Conservation (phyloP, 2,888 invertebrate genomes). For the Thyatira batis region DNA sequence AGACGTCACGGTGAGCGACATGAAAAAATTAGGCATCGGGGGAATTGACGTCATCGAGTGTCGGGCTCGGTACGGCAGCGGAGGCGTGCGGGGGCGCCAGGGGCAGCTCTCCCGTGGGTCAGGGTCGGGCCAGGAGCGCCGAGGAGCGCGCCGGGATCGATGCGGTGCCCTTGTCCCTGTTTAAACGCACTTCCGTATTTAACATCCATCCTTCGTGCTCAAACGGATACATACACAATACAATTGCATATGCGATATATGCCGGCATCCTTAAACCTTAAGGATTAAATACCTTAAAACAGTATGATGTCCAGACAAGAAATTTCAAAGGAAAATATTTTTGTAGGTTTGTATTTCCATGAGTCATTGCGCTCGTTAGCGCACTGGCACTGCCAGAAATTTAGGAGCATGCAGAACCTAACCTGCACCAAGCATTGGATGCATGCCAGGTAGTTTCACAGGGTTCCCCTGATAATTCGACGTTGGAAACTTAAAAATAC, state of each 20-base stretch:
- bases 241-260: neutral
- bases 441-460: slow-evolving; percentile 26
- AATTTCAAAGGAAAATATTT: slow-evolving; percentile 8
- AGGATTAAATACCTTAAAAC: too few relatives aligned
- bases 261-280: neutral
- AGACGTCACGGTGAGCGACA: neutral
- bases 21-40: neutral
- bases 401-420: slow-evolving; percentile 34
- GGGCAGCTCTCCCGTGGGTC: slow-evolving; percentile 47
- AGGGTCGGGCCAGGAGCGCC: slow-evolving; percentile 58
- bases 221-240: neutral
- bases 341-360: slow-evolving; percentile 12
- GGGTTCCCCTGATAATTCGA: neutral
- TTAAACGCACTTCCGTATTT: slow-evolving; percentile 28
- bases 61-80: slow-evolving; percentile 17
- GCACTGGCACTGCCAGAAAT: slow-evolving; percentile 32
- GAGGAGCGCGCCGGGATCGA: slow-evolving; percentile 47
- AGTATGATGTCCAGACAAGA: neutral
- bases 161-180: slow-evolving; percentile 57
- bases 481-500: neutral
- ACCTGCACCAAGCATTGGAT: slow-evolving; percentile 39
- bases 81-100: neutral
- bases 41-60: slow-evolving; percentile 25
- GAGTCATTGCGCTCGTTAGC: slow-evolving; percentile 28
- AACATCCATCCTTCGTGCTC: neutral